phyloP scores from a whole-genome alignment of 2,797 vertebrate species.

The Morus bassanus region DNA sequence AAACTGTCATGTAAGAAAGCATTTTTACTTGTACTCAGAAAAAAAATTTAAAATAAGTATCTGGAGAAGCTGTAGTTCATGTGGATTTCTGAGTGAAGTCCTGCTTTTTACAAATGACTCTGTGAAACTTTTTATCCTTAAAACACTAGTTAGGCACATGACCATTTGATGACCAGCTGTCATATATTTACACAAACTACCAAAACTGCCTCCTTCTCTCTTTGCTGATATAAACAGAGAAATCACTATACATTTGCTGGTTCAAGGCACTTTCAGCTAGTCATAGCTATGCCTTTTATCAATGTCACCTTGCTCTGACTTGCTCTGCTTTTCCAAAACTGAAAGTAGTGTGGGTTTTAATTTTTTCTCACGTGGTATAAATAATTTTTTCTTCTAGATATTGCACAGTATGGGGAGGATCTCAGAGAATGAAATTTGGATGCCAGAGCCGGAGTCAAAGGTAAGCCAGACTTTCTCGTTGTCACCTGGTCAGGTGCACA shows the following conservation, averaged over 20 bases:
- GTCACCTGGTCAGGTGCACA: neutral
- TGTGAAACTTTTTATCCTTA: neutral
- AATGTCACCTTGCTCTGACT: neutral
- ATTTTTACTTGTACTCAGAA: neutral
- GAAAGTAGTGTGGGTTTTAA: neutral
- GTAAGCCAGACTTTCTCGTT: slow-evolving; percentile 1
- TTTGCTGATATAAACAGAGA: neutral
- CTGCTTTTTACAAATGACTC: neutral
- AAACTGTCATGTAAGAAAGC: neutral
- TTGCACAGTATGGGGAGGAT: slow-evolving; percentile 73
- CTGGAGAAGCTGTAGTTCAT: neutral
- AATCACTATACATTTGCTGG: neutral
- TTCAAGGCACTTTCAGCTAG: neutral
- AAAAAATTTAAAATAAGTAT: neutral
- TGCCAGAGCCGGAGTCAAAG: slow-evolving; percentile 74
- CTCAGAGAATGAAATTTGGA: slow-evolving; percentile 72
- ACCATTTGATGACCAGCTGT: neutral
- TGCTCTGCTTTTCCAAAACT: neutral
- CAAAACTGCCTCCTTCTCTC: neutral
- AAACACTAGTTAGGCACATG: neutral
- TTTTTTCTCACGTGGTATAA: neutral
- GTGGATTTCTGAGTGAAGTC: neutral
- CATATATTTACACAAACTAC: neutral
- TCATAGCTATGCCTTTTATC: neutral
- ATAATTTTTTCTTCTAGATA: slow-evolving; percentile 64